These are phyloP conservation scores for Strigamia crassipes DNA, from an alignment of 2,888 invertebrate species.

Conservation along the genomic window DNA sequence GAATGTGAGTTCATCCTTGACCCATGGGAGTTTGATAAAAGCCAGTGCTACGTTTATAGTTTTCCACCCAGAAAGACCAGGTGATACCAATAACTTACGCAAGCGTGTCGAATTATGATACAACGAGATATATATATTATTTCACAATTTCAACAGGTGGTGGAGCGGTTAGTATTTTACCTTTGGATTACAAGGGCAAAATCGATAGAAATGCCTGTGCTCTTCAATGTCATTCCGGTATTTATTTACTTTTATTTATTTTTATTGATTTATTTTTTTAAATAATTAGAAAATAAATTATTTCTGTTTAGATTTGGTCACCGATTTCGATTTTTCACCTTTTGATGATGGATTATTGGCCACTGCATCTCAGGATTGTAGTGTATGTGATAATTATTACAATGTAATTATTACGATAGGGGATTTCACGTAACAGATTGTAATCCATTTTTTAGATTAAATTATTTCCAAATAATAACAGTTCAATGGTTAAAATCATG, in stretches of 20 bases:
- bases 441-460: too few relatives aligned
- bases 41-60: neutral
- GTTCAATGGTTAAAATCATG: too few relatives aligned
- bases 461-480: too few relatives aligned
- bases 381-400: slow-evolving; percentile 55
- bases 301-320: slow-evolving; percentile 87
- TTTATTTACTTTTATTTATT: too few relatives aligned
- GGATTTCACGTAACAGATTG: too few relatives aligned
- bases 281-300: too few relatives aligned
- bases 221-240: slow-evolving; percentile 8
- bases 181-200: neutral
- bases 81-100: neutral
- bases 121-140: neutral
- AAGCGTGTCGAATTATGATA: neutral
- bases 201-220: neutral
- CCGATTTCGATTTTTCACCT: slow-evolving; percentile 93
- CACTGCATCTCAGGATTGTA: slow-evolving; percentile 69
- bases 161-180: neutral
- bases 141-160: neutral
- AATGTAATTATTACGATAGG: too few relatives aligned
- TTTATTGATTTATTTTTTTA: too few relatives aligned
- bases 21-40: slow-evolving; percentile 3
- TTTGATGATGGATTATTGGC: slow-evolving; percentile 91
- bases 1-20: neutral
- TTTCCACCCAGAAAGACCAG: neutral